Evolutionary conservation across 2,888 invertebrate species (phyloP).

Genomic region (Stenoptilia bipunctidactyla): DNA sequence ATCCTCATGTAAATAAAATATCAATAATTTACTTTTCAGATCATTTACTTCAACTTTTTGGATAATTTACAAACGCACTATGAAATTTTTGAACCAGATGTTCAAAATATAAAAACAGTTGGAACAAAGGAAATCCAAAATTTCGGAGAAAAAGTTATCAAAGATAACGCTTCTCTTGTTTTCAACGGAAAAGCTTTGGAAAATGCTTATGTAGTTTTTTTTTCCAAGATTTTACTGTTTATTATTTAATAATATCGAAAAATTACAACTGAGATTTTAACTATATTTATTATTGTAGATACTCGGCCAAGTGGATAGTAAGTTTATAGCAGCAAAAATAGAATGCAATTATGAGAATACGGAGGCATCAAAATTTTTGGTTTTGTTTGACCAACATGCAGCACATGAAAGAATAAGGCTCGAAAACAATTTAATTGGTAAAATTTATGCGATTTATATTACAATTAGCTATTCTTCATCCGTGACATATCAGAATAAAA

Average conservation of each 20-base stretch:
- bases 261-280: background rate
- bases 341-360: slow-evolving; percentile 26
- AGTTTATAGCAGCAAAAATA: slow-evolving; percentile 75
- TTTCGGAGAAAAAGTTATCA: slow-evolving; percentile 30
- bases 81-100: slow-evolving; percentile 41
- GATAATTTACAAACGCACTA: slow-evolving; percentile 54
- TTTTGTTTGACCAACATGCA: slow-evolving; percentile 90
- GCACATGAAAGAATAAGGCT: slow-evolving; percentile 86
- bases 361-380: slow-evolving; percentile 56
- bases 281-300: slow-evolving; percentile 47
- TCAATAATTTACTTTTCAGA: slow-evolving; percentile 26
- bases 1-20: too few relatives aligned
- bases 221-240: background rate
- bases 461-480: too few relatives aligned
- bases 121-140: slow-evolving; percentile 32
- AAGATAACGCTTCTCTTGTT: slow-evolving; percentile 33
- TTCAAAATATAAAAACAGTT: slow-evolving; percentile 31
- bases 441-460: background rate
- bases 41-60: slow-evolving; percentile 52
- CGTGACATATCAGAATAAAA: too few relatives aligned
- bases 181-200: slow-evolving; percentile 39
- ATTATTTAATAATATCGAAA: background rate
- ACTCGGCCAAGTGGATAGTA: slow-evolving; percentile 81
- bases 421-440: slow-evolving; percentile 77
- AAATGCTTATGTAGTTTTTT: slow-evolving; percentile 30